Evolutionary conservation across 2,888 invertebrate species (phyloP), one percentile per base, ranked within the genome.

Genomic region (Gasteruption jaculator): DNA sequence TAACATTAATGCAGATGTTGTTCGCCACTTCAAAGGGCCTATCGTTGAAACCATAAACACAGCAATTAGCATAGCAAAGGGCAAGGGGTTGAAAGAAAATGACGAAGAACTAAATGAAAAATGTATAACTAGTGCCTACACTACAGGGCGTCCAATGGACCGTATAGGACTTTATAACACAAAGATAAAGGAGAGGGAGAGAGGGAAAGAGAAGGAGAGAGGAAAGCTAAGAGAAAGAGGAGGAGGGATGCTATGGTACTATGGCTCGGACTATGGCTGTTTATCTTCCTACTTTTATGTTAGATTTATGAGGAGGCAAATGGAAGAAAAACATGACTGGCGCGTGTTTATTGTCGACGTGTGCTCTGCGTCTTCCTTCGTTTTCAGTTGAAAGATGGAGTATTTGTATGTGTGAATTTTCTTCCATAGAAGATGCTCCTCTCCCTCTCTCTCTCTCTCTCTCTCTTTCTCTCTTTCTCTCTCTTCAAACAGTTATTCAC

Each of bases 321-420:
- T 68, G 68, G 65, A 65, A 58, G 49, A 62, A 61, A 59, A 60
- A 60, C 59, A 60, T 56, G 58, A 54, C 56, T 54, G 53, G 60
- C 60, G 56, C 66, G 65, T 65, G 66, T 68, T 68, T 68, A 68
- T 59, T 59, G 63, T 61, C 59, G 57, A 59, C 60, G 60, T 60
- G 60, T 50, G 55, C 48, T 46, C n/a, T n/a, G n/a, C n/a, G n/a
- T n/a, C n/a, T n/a, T n/a, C n/a, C n/a, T n/a, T n/a, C n/a, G n/a
- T n/a, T n/a, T n/a, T n/a, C n/a, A n/a, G n/a, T n/a, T n/a, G n/a
- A n/a, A n/a, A n/a, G n/a, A n/a, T n/a, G n/a, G n/a, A n/a, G n/a
- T n/a, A n/a, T n/a, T n/a, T n/a, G n/a, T n/a, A n/a, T n/a, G n/a
- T n/a, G n/a, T n/a, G n/a, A n/a, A n/a, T n/a, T n/a, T n/a, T n/a